phyloP scores from a whole-genome alignment of 2,797 vertebrate genomes.

The Spheniscus humboldti region DNA sequence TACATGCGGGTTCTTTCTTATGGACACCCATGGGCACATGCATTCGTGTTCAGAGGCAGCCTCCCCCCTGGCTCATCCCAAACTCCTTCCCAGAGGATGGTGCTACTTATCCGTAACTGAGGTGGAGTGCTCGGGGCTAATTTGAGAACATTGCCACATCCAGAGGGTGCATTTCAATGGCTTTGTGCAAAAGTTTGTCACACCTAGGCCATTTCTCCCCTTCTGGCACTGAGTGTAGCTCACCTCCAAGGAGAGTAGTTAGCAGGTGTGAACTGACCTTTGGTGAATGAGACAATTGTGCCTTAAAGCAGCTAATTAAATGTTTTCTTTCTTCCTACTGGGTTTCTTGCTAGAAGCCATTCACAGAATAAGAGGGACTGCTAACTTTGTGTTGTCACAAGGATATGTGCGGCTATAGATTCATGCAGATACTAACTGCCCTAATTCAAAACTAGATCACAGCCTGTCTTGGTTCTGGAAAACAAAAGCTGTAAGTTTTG shows the following conservation, averaged over 20 bases:
- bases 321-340: background rate
- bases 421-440: background rate
- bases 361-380: background rate
- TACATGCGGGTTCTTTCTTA: background rate
- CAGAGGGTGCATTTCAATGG: background rate
- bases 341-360: background rate
- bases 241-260: background rate
- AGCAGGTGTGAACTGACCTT: conserved; percentile 31
- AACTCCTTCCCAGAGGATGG: background rate
- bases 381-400: background rate
- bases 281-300: background rate
- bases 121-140: background rate
- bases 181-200: background rate
- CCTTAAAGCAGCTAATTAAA: background rate
- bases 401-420: background rate
- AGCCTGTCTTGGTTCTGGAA: background rate
- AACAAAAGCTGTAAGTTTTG: background rate
- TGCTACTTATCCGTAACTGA: background rate
- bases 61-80: background rate
- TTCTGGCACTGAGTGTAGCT: background rate
- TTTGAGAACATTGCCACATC: background rate
- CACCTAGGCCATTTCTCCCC: background rate
- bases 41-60: background rate
- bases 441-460: background rate
- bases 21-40: fast-evolving